phyloP scores from a whole-genome alignment of 2,797 vertebrate genomes.

The Numenius phaeopus region DNA sequence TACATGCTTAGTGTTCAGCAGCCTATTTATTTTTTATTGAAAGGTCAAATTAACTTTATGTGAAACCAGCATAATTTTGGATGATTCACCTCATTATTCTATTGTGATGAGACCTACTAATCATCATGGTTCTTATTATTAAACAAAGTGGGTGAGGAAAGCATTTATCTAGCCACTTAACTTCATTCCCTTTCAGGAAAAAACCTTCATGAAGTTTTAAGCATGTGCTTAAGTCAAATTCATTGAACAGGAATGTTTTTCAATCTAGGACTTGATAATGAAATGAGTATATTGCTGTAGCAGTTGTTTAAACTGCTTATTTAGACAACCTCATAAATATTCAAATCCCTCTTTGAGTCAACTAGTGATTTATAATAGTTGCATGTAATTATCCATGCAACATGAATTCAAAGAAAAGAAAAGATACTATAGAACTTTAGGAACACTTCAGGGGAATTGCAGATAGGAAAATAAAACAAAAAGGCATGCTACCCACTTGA shows the following conservation, averaged over 20 bases:
- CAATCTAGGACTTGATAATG: not conserved
- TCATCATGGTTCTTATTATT: conserved; percentile 17
- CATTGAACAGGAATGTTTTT: not conserved
- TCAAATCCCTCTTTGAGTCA: conserved; percentile 23
- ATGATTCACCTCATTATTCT: conserved; percentile 41
- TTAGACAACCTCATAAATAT: conserved; percentile 28
- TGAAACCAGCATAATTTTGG: conserved; percentile 24
- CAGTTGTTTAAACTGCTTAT: conserved; percentile 28
- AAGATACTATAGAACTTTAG: conserved; percentile 4
- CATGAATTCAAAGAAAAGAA: conserved; percentile 10
- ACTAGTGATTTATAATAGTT: conserved; percentile 35
- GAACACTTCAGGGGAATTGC: not conserved
- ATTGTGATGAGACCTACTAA: conserved; percentile 11
- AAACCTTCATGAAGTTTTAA: not conserved
- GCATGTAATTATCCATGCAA: not conserved
- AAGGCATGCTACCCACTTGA: not conserved
- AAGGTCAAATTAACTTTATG: not conserved
- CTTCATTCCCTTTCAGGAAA: not conserved
- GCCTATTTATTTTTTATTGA: conserved; percentile 20
- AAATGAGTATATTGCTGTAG: conserved; percentile 9
- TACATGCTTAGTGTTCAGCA: not conserved
- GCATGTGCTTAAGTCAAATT: not conserved
- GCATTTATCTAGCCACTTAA: not conserved
- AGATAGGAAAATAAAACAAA: conserved; percentile 39
- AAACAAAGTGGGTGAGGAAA: conserved; percentile 29